Evolutionary conservation across 2,797 vertebrate species (phyloP), one percentile per base, ranked within the genome.

Genomic region (Glyptemys insculpta): DNA sequence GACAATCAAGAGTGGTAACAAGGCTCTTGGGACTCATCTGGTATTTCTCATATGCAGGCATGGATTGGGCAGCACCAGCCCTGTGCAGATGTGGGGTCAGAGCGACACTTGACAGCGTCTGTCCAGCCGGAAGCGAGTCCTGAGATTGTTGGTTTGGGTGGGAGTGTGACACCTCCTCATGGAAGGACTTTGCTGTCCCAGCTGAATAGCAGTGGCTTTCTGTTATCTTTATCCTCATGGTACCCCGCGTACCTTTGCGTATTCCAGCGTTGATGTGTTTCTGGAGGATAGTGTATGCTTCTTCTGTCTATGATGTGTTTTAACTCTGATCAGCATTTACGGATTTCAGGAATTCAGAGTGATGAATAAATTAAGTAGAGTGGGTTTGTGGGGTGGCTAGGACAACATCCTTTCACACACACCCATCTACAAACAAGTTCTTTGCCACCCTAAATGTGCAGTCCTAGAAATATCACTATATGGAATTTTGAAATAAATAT

Each of bases 291-390:
- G 93, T 95, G 94, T 78, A 83, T n/a, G 59, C 91, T 92, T 92
- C 95, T 96, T 76, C 94, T 94, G 86, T 85, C 95, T 94, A 85
- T 62, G 83, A 95, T 95, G 95, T 96, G 94, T 97, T 97, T 97
- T 96, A 97, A 95, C 94, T 59, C 15, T 92, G 96, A 97, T 94
- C 96, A 89, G 95, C 95, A 89, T 97, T 96, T 96, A 97, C 97
- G 92, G 95, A 93, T 96, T 91, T 95, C 96, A 97, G 91, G 92
- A 97, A 97, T 97, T 94, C 96, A 95, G 88, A 84, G 88, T 1
- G 62, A 91, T 95, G 97, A 96, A 85, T 97, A 91, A 95, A 96
- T 97, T 97, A 97, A 96, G 81, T 81, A 83, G 0, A 2, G 87
- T 91, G 93, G 79, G 93, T 96, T 96, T 96, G 94, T 94, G 93